Base-by-base conservation (phyloP, 37 sponge, comb jelly and placozoan species). In the Aplysina aerophoba region DNA sequence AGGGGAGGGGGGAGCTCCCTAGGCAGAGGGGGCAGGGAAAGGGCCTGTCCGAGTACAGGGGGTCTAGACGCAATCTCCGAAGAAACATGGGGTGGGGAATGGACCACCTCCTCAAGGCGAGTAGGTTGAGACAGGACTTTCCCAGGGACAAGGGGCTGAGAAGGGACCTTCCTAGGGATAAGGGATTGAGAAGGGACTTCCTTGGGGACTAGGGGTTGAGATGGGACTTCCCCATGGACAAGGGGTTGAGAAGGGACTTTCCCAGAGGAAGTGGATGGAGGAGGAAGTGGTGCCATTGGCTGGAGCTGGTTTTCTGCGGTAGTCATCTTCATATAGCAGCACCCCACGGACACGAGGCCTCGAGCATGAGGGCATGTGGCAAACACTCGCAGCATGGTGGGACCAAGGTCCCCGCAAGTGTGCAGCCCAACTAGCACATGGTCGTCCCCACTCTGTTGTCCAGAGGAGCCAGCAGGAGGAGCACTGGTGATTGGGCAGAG, bases 311-410 rank as follows among this genome's bases (percentile, higher is more conserved):
- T 25, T 8, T 75, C 78, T 41, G 6, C 62, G 14, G 59, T 56
- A 1, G 88, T 88, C 22, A 90, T 59, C 66, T 94, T 94, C 94
- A 94, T 94, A 81, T 94, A 94, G 79, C 95, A 94, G 62, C 95
- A 94, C 25, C 95, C 94, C 11, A 91, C 93, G 31, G 85, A 89
- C 37, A 87, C 89, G 4, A 91, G 31, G 0, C 87, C 93, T 64
- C 56, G 72, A 28, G 91, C 55, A 0, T 53, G 38, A 24, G 82
- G 63, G 56, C 82, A 81, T 40, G 80, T 15, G n/a, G 75, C 17
- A 60, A 91, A 94, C 75, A 89, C 35, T n/a, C 90, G 67, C n/a
- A 94, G 57, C 72, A 91, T 84, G 25, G 93, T 91, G 0, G 94
- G 69, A 0, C 82, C 87, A 0, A 94, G 85, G 53, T 91, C 90